Conservation (phyloP, 2,888 invertebrate genomes). For the Furcula furcula region DNA sequence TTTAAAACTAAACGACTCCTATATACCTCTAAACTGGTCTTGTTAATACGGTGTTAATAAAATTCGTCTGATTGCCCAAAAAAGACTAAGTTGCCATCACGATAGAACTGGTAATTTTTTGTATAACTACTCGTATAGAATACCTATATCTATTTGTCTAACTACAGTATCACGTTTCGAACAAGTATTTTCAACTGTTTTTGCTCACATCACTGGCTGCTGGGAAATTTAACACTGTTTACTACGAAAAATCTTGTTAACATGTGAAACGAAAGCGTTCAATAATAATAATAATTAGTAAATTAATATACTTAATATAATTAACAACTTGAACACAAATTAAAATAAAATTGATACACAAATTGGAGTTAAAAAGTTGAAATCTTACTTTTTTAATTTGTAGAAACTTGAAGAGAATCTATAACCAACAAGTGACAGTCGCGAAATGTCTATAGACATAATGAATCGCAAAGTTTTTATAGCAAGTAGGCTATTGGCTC, state of each 20-base stretch:
- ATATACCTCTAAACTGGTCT: too few relatives aligned
- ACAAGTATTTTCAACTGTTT: not conserved
- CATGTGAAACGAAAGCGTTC: too few relatives aligned
- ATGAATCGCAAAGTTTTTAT: slow-evolving; percentile 23
- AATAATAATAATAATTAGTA: too few relatives aligned
- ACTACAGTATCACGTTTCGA: not conserved
- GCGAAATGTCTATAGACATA: slow-evolving; percentile 13
- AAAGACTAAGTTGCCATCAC: not conserved
- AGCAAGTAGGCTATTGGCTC: slow-evolving; percentile 18
- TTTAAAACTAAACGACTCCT: too few relatives aligned
- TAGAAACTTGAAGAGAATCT: slow-evolving; percentile 8
- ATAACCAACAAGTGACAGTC: slow-evolving; percentile 8
- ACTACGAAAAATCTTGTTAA: too few relatives aligned
- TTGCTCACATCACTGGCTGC: not conserved
- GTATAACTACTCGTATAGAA: not conserved
- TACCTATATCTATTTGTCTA: not conserved
- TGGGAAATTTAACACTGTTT: not conserved
- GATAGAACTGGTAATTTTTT: not conserved
- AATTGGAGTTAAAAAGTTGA: not conserved
- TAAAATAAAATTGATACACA: too few relatives aligned
- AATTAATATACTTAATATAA: too few relatives aligned
- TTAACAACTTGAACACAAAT: too few relatives aligned
- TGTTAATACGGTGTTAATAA: too few relatives aligned
- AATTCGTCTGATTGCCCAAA: not conserved
- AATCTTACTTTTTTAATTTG: slow-evolving; percentile 9